These are phyloP conservation scores for Zeugodacus cucurbitae DNA, from an alignment of 1,140 invertebrate species.

Conservation along the genomic window DNA sequence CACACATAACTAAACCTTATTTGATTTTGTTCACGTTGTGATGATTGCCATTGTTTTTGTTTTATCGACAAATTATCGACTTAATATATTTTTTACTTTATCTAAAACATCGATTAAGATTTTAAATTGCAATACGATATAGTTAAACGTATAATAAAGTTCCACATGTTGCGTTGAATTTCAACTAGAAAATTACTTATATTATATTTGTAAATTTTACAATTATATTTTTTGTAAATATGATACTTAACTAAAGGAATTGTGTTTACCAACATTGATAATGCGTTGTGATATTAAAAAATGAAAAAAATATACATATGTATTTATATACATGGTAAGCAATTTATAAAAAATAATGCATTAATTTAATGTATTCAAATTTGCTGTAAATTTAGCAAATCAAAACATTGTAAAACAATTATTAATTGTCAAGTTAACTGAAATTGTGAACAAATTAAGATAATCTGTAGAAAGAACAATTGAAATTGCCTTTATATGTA, in stretches of 20 bases:
- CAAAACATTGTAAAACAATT: conserved; percentile 1
- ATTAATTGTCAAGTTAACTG: background rate
- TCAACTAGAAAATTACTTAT: background rate
- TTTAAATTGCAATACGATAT: background rate
- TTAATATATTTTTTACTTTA: no score
- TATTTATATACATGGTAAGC: background rate
- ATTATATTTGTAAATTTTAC: background rate
- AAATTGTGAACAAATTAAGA: background rate
- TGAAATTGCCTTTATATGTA: conserved; percentile 13
- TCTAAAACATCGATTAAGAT: background rate
- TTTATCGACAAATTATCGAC: background rate
- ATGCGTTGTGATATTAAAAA: conserved; percentile 44
- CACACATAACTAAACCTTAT: no score
- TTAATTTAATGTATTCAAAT: background rate
- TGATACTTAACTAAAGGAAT: conserved; percentile 7
- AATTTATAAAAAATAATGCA: conserved; percentile 19
- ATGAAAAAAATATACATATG: background rate
- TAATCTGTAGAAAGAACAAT: conserved; percentile 7
- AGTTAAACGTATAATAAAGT: background rate
- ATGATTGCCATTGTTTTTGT: no score
- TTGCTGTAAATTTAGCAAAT: background rate
- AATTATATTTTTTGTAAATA: background rate
- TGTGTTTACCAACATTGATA: conserved; percentile 32
- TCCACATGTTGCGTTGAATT: background rate
- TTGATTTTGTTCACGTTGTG: no score